These are phyloP conservation scores for Actias luna DNA, from an alignment of 2,888 invertebrate species.

Conservation along the genomic window DNA sequence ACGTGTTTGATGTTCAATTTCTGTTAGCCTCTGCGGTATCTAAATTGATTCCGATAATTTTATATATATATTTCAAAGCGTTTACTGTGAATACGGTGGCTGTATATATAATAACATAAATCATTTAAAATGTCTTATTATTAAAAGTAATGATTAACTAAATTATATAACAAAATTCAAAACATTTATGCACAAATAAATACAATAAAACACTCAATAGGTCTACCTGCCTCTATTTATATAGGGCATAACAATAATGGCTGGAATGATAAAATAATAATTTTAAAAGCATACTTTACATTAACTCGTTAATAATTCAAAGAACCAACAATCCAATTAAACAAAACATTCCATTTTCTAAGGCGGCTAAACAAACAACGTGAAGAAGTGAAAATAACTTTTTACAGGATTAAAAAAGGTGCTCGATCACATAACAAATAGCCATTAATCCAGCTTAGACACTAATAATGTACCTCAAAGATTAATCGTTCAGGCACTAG, in stretches of 20 bases:
- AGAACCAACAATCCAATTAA: constrained; percentile 8
- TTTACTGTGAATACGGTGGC: neutral
- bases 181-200: too few species aligned
- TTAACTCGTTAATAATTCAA: neutral
- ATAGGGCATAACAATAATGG: neutral
- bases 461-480: constrained; percentile 68
- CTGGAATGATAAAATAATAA: neutral
- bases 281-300: neutral
- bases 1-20: constrained; percentile 1
- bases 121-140: neutral
- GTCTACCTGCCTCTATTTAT: neutral
- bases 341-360: constrained; percentile 4
- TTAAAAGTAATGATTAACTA: too few species aligned
- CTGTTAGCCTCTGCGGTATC: constrained; percentile 9
- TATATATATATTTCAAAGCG: neutral
- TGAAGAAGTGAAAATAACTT: constrained; percentile 17
- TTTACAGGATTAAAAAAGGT: constrained; percentile 24
- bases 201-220: neutral
- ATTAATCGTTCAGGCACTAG: constrained; percentile 66
- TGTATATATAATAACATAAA: neutral
- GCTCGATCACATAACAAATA: constrained; percentile 67
- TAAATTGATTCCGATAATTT: constrained; percentile 9
- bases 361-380: neutral
- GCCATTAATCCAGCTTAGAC: constrained; percentile 73
- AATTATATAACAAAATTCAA: too few species aligned